These are phyloP conservation scores for Diadema setosum DNA, from an alignment of 35 echinoderm and acorn worm species.

Conservation along the genomic window DNA sequence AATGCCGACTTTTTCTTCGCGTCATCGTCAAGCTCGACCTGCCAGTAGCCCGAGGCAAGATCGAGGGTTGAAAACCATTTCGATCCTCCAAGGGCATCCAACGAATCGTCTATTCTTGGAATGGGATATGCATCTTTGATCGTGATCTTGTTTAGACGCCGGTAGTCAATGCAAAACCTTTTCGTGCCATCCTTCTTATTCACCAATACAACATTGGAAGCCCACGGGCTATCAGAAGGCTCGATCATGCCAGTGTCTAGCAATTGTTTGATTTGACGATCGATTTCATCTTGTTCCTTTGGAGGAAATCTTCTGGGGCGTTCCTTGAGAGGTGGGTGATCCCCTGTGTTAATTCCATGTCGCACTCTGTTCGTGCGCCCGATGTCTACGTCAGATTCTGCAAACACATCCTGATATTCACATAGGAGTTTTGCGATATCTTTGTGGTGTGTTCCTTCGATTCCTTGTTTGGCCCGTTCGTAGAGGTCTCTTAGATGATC, in stretches of 20 bases:
- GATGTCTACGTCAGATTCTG: neutral
- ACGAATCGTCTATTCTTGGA: constrained; percentile 41
- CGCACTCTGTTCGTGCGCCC: constrained; percentile 38
- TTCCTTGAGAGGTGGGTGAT: constrained; percentile 5
- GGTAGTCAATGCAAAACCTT: constrained; percentile 69
- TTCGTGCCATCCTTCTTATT: constrained; percentile 42
- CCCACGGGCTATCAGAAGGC: constrained; percentile 49
- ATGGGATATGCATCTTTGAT: constrained; percentile 56
- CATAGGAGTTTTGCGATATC: neutral
- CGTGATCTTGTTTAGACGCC: constrained; percentile 34
- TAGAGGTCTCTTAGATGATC: too few species aligned
- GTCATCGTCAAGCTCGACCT: constrained; percentile 26
- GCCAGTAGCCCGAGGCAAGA: constrained; percentile 57
- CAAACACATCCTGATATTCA: neutral
- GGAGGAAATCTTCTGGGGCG: constrained; percentile 43
- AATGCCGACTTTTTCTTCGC: constrained; percentile 40
- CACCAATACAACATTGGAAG: constrained; percentile 51
- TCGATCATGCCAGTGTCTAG: constrained; percentile 51
- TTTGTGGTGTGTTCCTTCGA: too few species aligned
- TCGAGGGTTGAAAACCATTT: constrained; percentile 59
- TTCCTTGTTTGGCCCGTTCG: too few species aligned
- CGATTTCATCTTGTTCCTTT: constrained; percentile 6
- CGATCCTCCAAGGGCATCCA: constrained; percentile 54
- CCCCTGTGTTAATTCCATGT: constrained; percentile 15
- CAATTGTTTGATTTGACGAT: constrained; percentile 16